Evolutionary conservation across 1,140 invertebrate genomes (phyloP), one percentile per base, ranked within the genome.

Genomic region (Drosophila chauvacae): DNA sequence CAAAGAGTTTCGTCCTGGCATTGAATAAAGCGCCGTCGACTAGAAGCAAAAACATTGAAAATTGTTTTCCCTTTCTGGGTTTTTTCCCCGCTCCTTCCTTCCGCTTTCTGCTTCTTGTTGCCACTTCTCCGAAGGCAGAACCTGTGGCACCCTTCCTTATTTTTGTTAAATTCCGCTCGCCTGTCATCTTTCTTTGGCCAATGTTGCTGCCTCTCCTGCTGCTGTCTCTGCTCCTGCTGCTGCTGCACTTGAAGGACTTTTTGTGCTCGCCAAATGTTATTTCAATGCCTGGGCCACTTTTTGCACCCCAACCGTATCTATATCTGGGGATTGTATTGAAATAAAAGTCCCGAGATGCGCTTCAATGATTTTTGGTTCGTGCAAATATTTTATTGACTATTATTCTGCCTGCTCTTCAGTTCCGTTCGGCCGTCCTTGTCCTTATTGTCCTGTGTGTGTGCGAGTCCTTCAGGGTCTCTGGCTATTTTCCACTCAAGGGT

Each of bases 321-420:
- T 83, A 62, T 71, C 37, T 69, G 33, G 28, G 41, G 62, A 58
- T 64, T 50, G 51, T 80, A 80, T 63, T 75, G 84, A 79, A 69
- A 76, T 79, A 78, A 80, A 68, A 65, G 64, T 81, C 48, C 48
- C 68, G 60, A 69, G 69, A 71, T 85, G 78, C 69, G 84, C 80
- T 81, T 84, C 45, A 88, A 71, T 51, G 73, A 78, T 81, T 87
- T 87, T 70, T 80, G 84, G 51, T 72, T 79, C 72, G 79, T 83
- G 84, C 84, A 87, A 87, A 88, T 88, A 88, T 88, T 88, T 88
- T 88, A 88, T 88, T 88, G 84, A 88, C 84, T 88, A 88, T 88
- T 84, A 88, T 84, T 83, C 78, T 64, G 78, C 53, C 64, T 50
- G 69, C 69, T 72, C 69, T 71, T 50, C 42, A 71, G 66, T 70